These are phyloP conservation scores for Plotosus lineatus DNA, from an alignment of 2,113 vertebrate genomes.

Conservation along the genomic window DNA sequence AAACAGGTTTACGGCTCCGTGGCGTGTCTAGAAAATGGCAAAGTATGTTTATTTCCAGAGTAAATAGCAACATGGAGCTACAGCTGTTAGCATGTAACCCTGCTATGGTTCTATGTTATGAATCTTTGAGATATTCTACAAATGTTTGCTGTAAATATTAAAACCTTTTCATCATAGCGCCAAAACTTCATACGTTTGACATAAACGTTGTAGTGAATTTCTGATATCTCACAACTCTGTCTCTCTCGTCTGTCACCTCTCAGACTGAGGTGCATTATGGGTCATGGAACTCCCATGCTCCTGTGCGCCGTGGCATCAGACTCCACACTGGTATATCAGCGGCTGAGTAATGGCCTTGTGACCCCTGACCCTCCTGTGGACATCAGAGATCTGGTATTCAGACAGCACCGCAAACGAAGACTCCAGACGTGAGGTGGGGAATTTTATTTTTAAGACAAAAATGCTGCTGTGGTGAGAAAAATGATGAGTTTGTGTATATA, in stretches of 20 bases:
- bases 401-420: constrained; percentile 71
- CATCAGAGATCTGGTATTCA: constrained; percentile 66
- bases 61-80: background rate
- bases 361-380: constrained; percentile 83
- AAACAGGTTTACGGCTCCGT: too few relatives aligned
- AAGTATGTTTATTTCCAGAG: background rate
- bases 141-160: too few relatives aligned
- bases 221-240: too few relatives aligned
- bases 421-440: constrained; percentile 55
- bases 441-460: background rate
- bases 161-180: background rate
- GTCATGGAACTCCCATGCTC: constrained; percentile 63
- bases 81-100: background rate
- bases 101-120: background rate
- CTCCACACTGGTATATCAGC: constrained; percentile 93
- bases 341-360: constrained; percentile 87
- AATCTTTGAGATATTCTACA: background rate
- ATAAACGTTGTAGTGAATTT: too few relatives aligned
- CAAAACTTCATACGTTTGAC: background rate
- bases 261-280: constrained; percentile 70
- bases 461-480: background rate
- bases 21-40: too few relatives aligned
- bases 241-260: background rate
- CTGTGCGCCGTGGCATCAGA: constrained; percentile 90
- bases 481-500: background rate